Conservation (phyloP, 2,888 invertebrate species). For the Eristalis tenax region DNA sequence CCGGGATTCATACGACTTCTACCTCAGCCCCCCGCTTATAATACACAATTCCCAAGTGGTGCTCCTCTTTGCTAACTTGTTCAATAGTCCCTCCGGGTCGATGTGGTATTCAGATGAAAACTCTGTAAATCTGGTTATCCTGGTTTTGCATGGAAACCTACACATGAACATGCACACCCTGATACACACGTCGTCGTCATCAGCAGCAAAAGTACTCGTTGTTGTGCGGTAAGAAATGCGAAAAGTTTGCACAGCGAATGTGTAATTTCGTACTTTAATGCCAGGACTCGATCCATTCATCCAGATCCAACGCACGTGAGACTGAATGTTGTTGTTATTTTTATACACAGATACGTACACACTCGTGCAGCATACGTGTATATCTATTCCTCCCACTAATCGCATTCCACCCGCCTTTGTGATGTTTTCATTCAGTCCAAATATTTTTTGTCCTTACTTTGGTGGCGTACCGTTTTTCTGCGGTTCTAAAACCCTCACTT, state of each 20-base stretch:
- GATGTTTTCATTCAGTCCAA: constrained; percentile 67
- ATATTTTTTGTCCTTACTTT: constrained; percentile 29
- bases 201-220: constrained; percentile 54
- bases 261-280: constrained; percentile 64
- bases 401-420: constrained; percentile 71
- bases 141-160: constrained; percentile 65
- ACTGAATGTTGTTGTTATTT: constrained; percentile 37
- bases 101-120: constrained; percentile 68
- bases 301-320: constrained; percentile 61
- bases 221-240: constrained; percentile 72
- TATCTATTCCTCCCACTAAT: constrained; percentile 65
- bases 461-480: constrained; percentile 18
- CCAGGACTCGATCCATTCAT: constrained; percentile 46
- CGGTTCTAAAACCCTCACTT: constrained; percentile 13
- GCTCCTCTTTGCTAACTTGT: constrained; percentile 67
- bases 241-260: constrained; percentile 72
- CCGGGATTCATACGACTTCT: constrained; percentile 48
- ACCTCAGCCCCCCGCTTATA: neutral
- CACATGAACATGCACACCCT: constrained; percentile 41
- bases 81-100: constrained; percentile 68
- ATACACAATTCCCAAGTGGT: constrained; percentile 48
- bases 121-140: constrained; percentile 71
- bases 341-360: neutral
- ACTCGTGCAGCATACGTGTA: constrained; percentile 1
- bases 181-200: constrained; percentile 50